These are phyloP conservation scores for Cephus pygmeus DNA, from an alignment of 2,888 invertebrate genomes.

Conservation along the genomic window DNA sequence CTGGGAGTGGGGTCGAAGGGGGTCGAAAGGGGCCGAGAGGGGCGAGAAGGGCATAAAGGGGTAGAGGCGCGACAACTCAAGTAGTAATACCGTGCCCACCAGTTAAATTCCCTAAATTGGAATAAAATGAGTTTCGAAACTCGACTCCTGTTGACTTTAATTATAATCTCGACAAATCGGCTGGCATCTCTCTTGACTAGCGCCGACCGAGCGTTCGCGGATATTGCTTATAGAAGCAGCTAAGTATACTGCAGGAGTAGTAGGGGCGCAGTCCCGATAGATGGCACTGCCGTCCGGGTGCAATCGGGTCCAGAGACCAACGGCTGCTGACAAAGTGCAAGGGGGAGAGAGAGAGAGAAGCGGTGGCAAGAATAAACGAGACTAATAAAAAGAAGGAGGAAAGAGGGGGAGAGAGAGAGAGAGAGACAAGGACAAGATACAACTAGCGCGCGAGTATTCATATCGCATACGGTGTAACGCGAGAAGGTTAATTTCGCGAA, in stretches of 20 bases:
- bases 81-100: constrained; percentile 42
- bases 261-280: background rate
- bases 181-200: background rate
- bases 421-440: too few species aligned
- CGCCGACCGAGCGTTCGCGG: background rate
- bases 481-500: constrained; percentile 47
- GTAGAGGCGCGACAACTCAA: constrained; percentile 35
- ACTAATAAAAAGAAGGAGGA: too few species aligned
- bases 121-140: constrained; percentile 49
- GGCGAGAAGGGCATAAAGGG: too few species aligned
- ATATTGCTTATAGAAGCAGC: background rate
- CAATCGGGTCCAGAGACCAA: too few species aligned
- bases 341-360: background rate
- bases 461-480: constrained; percentile 44
- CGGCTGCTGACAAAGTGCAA: too few species aligned
- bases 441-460: constrained; percentile 36
- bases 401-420: too few species aligned
- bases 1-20: too few species aligned
- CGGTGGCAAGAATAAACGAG: too few species aligned
- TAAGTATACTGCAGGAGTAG: background rate
- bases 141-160: constrained; percentile 5
- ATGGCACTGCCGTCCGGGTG: background rate
- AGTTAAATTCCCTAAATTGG: constrained; percentile 50
- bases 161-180: constrained; percentile 11
- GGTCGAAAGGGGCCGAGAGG: too few species aligned